A percentile compares a stretch with the other conserved stretches of the same genome.
Conservation (phyloP, 2,888 invertebrate genomes). For the Ephialtes manifestator region DNA sequence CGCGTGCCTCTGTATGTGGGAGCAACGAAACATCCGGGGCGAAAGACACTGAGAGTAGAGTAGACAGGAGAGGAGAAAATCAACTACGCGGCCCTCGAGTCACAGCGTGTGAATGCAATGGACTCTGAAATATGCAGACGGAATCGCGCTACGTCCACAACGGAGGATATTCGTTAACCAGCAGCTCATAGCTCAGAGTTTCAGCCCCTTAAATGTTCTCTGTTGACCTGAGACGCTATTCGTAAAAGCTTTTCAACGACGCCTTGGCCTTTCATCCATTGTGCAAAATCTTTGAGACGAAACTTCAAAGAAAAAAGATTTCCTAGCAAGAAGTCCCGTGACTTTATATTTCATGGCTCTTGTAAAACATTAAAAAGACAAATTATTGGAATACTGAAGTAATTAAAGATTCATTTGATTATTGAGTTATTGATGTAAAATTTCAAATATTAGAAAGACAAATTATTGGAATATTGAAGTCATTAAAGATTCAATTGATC, state of each 20-base stretch:
- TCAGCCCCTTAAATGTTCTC: neutral
- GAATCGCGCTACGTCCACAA: conserved; percentile 72
- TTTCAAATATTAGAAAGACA: neutral
- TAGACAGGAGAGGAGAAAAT: conserved; percentile 70
- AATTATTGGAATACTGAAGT: too few species aligned
- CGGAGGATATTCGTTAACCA: conserved; percentile 44
- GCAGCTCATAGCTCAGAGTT: conserved; percentile 1
- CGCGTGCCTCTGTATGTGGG: conserved; percentile 18
- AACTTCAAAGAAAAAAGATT: neutral
- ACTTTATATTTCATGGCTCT: neutral
- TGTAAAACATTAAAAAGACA: neutral
- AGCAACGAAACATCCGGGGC: conserved; percentile 50
- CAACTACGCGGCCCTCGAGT: conserved; percentile 38
- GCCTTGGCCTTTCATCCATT: neutral
- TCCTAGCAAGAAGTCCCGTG: neutral
- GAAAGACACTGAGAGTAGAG: conserved; percentile 52
- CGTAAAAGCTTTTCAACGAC: conserved; percentile 15
- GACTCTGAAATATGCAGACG: conserved; percentile 75
- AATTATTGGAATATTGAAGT: too few species aligned
- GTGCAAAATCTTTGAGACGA: neutral
- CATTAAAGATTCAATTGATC: too few species aligned
- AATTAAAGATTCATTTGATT: too few species aligned
- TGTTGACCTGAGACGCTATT: conserved; percentile 16
- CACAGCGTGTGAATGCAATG: conserved; percentile 71
- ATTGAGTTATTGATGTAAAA: too few species aligned